phyloP scores from a whole-genome alignment of 2,888 invertebrate genomes.

The Callimorpha dominula region DNA sequence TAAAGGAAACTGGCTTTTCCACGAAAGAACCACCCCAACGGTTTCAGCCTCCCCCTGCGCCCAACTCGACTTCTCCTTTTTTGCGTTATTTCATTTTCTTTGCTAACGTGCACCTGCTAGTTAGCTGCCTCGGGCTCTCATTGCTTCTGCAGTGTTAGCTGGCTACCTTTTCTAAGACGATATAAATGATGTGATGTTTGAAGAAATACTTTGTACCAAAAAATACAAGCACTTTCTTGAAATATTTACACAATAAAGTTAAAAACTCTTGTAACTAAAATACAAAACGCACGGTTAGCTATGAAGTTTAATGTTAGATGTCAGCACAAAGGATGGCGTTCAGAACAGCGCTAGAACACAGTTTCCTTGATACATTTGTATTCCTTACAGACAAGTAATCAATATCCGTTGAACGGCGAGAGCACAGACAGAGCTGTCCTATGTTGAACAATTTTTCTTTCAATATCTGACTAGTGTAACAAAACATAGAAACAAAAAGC shows the following conservation, averaged over 20 bases:
- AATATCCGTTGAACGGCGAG: conserved; percentile 78
- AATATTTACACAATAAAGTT: conserved; percentile 21
- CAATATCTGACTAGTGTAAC: conserved; percentile 33
- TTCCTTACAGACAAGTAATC: conserved; percentile 84
- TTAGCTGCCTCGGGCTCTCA: conserved; percentile 79
- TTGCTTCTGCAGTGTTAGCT: conserved; percentile 67
- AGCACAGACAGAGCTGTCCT: conserved; percentile 72
- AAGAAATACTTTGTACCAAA: conserved; percentile 1
- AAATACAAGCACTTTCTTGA: neutral
- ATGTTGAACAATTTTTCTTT: conserved; percentile 69
- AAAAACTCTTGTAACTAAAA: conserved; percentile 44
- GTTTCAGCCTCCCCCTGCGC: conserved; percentile 70
- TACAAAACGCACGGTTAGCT: conserved; percentile 58
- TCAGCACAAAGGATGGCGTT: conserved; percentile 77
- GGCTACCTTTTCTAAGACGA: conserved; percentile 59
- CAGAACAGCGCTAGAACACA: conserved; percentile 67
- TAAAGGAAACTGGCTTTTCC: conserved; percentile 86
- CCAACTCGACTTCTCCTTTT: conserved; percentile 76
- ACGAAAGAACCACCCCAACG: conserved; percentile 82
- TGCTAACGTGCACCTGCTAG: conserved; percentile 83
- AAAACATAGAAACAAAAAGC: conserved; percentile 9
- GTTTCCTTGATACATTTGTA: conserved; percentile 84
- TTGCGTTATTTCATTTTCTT: conserved; percentile 86
- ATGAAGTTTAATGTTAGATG: conserved; percentile 81
- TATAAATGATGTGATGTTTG: conserved; percentile 52